Base-by-base conservation (phyloP, 1,140 invertebrate species). In the Lanistes nyassanus region DNA sequence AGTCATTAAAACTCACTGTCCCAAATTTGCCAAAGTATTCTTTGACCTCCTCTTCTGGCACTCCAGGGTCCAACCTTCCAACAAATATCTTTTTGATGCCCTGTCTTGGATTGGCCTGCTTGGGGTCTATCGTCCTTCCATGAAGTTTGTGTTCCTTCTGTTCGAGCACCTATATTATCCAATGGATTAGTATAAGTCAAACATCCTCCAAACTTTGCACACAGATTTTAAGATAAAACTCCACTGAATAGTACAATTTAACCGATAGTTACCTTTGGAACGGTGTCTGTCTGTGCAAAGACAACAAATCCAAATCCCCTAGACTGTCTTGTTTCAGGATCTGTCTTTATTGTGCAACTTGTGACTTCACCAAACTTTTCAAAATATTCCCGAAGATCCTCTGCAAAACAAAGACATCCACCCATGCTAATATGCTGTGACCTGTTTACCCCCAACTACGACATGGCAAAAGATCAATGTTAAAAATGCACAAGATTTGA, bases 341-440 rank as follows among this genome's bases (percentile, higher is more conserved):
- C 98, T 91, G 98, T 98, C 96, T 99, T 99, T 64, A 99, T 96
- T 64, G 98, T 97, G 87, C 96, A 97, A 90, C 98, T 97, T 80
- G 97, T 96, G 34, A 99, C 96, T 89, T 98, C 96, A 67, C 97
- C 97, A 91, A 96, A 98, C 77, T 95, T 86, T 77, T 75, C 73
- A 78, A 88, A 87, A 76, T 87, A 88, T 36, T 87, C 83, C 78
- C 83, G 82, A 23, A 88, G 76, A 78, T 88, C 86, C 75, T 86
- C 97, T 91, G 83, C 36, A 83, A 84, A 77, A 67, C 74, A 36
- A 74, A 67, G 55, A 74, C 31, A 21, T 51, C 53, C n/a, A 55
- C 26, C 23, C 23, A 58, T 29, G 23, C 3, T 65, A 60, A 73
- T 53, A 65, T 21, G 39, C 19, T 60, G 2, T 68, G n/a, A n/a